Evolutionary conservation across 35 echinoderm and acorn worm species (phyloP).

Genomic region (Diadema setosum): DNA sequence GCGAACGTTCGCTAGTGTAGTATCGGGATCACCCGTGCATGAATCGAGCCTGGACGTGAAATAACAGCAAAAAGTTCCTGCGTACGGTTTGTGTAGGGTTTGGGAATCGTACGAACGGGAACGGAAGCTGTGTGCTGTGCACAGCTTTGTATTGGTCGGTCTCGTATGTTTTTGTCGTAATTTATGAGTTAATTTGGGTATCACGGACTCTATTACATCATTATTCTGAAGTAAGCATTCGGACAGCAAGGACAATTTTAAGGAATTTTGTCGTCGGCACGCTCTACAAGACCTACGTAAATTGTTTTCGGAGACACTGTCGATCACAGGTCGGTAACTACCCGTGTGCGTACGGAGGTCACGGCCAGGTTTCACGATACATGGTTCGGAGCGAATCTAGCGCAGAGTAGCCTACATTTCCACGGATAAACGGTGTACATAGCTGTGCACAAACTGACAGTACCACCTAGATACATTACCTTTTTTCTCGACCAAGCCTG

Average conservation of each 20-base stretch:
- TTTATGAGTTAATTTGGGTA: background rate
- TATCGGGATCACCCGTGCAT: background rate
- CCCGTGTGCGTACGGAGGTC: conserved; percentile 8
- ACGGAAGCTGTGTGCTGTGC: background rate
- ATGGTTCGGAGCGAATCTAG: background rate
- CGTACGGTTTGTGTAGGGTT: background rate
- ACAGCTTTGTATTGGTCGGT: too few species aligned
- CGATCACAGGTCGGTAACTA: conserved; percentile 17
- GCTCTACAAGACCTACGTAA: background rate
- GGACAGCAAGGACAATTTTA: too few species aligned
- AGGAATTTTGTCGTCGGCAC: too few species aligned
- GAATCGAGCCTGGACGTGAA: background rate
- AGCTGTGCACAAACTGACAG: background rate
- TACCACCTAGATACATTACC: background rate
- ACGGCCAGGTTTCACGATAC: background rate
- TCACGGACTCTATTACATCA: too few species aligned
- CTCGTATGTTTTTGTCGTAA: background rate
- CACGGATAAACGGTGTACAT: background rate
- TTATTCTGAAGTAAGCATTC: too few species aligned
- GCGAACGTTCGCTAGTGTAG: too few species aligned
- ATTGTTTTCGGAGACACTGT: background rate
- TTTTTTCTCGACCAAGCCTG: background rate
- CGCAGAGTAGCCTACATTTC: background rate
- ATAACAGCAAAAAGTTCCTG: conserved; percentile 7
- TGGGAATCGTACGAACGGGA: too few species aligned